Conservation (phyloP, 1,140 invertebrate genomes). For the Vanessa atalanta region DNA sequence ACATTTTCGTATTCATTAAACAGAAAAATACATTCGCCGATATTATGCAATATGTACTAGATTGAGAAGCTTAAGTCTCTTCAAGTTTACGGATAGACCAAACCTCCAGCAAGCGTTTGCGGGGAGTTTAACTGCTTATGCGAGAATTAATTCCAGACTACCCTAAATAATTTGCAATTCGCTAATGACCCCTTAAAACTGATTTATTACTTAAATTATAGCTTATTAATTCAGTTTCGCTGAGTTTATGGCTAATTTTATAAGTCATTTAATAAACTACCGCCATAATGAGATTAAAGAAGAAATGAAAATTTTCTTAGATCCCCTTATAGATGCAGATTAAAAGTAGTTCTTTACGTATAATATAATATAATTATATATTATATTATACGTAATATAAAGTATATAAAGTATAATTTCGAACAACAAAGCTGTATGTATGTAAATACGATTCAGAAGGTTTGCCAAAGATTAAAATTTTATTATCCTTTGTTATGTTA, state of each 20-base stretch:
- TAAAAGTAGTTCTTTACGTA: background rate
- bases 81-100: background rate
- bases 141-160: constrained; percentile 25
- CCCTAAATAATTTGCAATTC: constrained; percentile 28
- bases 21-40: too few species aligned
- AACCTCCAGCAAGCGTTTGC: constrained; percentile 1
- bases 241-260: constrained; percentile 22
- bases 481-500: constrained; percentile 37
- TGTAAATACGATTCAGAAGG: background rate
- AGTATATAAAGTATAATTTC: too few species aligned
- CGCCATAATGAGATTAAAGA: background rate
- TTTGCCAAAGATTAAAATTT: constrained; percentile 3
- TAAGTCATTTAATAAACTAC: constrained; percentile 10
- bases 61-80: background rate
- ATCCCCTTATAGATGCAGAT: background rate
- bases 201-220: constrained; percentile 37
- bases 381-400: too few species aligned
- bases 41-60: background rate
- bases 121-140: constrained; percentile 10
- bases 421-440: background rate
- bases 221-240: constrained; percentile 32
- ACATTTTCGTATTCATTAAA: too few species aligned
- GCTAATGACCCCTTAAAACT: constrained; percentile 40
- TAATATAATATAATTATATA: too few species aligned
- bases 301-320: background rate